Base-by-base conservation (phyloP, 2,113 vertebrate species). In the Nematolebias whitei region DNA sequence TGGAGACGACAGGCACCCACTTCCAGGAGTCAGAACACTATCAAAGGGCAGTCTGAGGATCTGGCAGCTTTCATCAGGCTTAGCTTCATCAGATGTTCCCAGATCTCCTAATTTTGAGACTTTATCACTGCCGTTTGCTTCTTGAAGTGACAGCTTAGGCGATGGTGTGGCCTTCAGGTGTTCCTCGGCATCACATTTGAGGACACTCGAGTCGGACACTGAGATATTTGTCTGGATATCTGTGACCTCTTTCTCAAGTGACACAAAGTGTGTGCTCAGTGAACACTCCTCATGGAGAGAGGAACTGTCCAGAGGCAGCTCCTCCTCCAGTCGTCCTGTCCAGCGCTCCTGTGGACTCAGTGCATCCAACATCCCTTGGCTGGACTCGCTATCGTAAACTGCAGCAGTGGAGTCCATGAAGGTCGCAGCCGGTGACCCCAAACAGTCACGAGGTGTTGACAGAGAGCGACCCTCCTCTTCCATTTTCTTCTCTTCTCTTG, bases 11-110 rank as follows among this genome's bases (percentile, higher is more conserved):
- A 89, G 20, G 20, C 13, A 24, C 1, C 39, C 16, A 5, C 66
- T 74, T 15, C 29, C 82, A 2, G 87, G 49, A 0, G 74, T 45
- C 18, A 85, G 12, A 22, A 80, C 51, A 4, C 71, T 73, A 15
- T 90, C 79, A 20, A 88, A 88, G 0, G 92, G 91, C 47, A 93
- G 60, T 19, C 75, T 85, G 52, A 92, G 85, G 54, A 93, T 91
- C 66, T 75, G 82, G 59, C 75, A 87, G 24, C 76, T 65, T 12
- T 52, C 61, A 13, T 80, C 59, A 0, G 57, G 38, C 35, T 69
- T 56, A 2, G 8, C 26, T 7, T 39, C 61, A 18, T 59, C 48
- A 15, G 53, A 58, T 1, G 1, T n/a, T 32, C 43, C 47, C 20
- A 44, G 60, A 35, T n/a, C 32, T 40, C 76, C 74, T 1, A 16